phyloP scores from a whole-genome alignment of 1,140 invertebrate genomes.

The Heterodera schachtii region DNA sequence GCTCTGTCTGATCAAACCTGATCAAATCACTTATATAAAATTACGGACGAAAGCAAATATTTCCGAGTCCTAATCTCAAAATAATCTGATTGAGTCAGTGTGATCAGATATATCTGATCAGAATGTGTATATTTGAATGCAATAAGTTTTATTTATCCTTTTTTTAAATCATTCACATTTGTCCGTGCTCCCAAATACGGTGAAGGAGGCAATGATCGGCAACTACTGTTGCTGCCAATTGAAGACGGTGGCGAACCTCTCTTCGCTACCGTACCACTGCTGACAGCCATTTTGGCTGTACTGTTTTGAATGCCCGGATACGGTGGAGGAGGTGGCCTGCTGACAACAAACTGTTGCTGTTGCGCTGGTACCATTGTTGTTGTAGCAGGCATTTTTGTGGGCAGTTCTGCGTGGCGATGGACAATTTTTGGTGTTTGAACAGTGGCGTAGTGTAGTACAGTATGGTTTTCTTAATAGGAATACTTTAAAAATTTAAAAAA shows the following conservation, averaged over 20 bases:
- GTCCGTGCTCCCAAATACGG: background rate
- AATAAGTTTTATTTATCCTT: background rate
- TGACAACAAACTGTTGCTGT: constrained; percentile 10
- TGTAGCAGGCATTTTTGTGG: background rate
- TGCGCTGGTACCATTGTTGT: constrained; percentile 1
- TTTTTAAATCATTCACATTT: background rate
- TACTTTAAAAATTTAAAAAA: background rate
- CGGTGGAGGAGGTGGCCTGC: constrained; percentile 29
- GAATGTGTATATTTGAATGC: background rate
- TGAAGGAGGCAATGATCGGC: background rate
- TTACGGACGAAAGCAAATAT: no score
- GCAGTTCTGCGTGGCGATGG: background rate
- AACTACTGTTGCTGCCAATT: background rate
- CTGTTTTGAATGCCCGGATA: constrained; percentile 24
- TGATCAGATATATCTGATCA: no score
- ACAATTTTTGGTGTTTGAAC: constrained; percentile 1
- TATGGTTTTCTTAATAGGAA: constrained; percentile 2
- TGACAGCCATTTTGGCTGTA: no score
- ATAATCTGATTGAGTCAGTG: no score
- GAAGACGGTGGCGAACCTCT: background rate
- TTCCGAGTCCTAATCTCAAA: no score
- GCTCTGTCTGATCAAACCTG: no score
- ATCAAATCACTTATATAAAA: no score
- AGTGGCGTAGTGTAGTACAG: background rate
- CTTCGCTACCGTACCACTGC: background rate